Evolutionary conservation across 2,113 vertebrate species (phyloP), one percentile per base, ranked within the genome.

Genomic region (Rattus rattus): DNA sequence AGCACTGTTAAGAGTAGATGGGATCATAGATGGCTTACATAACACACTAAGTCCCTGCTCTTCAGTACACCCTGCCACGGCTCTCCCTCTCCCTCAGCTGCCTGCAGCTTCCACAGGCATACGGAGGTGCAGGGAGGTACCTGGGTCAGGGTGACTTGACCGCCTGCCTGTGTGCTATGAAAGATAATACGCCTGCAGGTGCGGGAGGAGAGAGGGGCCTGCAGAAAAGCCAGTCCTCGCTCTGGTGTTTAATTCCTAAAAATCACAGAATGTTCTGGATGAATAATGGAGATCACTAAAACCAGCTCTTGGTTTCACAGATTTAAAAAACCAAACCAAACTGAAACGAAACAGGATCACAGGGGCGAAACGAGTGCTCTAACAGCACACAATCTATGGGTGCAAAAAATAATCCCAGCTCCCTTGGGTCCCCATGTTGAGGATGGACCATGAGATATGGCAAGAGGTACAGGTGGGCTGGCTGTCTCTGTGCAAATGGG

Each of bases 131-230:
- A 70, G 72, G 75, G 28, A 79, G 47, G 47, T 67, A 94, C 95
- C 88, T 84, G 92, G 97, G 97, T 96, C 97, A 98, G 96, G 92
- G 91, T 95, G 92, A 95, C 97, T 96, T 1, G 65, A 87, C 83
- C 84, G 69, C 70, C 72, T 36, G 94, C 54, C 65, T 91, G 95
- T 26, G 14, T 4, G 33, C 77, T 54, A 88, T 2, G 79, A 77
- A 97, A 94, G 94, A 96, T 90, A 92, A 95, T 76, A 95, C 3
- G 86, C 88, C 91, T 94, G 56, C 96, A 96, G 97, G 94, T 94
- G 73, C 11, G 6, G 7, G 69, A 65, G 28, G 36, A 56, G 56
- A 59, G 9, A 43, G 72, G 49, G 67, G 65, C 75, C 10, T 8
- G 14, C 75, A 84, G 59, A 49, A 94, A 96, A 95, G 75, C 94